Conservation (phyloP, 2,888 invertebrate genomes). For the Linyphia triangularis region DNA sequence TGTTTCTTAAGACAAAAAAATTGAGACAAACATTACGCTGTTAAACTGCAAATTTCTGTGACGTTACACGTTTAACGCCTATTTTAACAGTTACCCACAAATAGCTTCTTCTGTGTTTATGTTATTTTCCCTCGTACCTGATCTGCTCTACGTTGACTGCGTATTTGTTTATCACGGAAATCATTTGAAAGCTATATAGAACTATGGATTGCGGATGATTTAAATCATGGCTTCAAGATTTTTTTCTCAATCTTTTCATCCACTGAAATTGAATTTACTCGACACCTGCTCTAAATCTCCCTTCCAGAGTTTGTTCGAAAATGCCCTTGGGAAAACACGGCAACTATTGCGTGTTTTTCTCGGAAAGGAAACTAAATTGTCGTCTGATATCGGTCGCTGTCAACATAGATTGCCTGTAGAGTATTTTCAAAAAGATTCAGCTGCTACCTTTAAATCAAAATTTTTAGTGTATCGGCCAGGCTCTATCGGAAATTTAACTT, state of each 20-base stretch:
- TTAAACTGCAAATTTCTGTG: too few species aligned
- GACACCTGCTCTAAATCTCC: slow-evolving; percentile 38
- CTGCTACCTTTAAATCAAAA: slow-evolving; percentile 23
- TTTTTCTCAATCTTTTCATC: slow-evolving; percentile 8
- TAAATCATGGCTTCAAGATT: slow-evolving; percentile 15
- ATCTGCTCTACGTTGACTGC: background rate
- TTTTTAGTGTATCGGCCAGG: slow-evolving; percentile 50
- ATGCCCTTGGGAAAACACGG: slow-evolving; percentile 64
- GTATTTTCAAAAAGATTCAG: background rate
- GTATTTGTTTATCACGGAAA: too few species aligned
- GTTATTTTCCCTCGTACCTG: background rate
- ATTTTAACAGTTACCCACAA: background rate
- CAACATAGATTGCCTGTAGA: slow-evolving; percentile 63
- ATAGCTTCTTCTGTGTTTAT: background rate
- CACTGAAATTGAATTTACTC: slow-evolving; percentile 28
- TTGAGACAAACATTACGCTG: too few species aligned
- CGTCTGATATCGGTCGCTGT: slow-evolving; percentile 25
- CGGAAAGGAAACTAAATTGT: slow-evolving; percentile 40
- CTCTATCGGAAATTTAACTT: slow-evolving; percentile 56
- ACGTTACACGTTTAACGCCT: too few species aligned
- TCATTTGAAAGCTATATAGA: background rate
- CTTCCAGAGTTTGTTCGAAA: slow-evolving; percentile 41
- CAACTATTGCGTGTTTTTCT: slow-evolving; percentile 56
- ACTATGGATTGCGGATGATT: slow-evolving; percentile 55
- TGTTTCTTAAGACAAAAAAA: too few species aligned